phyloP scores from a whole-genome alignment of 2,113 vertebrate genomes.

The Ammodytes marinus region DNA sequence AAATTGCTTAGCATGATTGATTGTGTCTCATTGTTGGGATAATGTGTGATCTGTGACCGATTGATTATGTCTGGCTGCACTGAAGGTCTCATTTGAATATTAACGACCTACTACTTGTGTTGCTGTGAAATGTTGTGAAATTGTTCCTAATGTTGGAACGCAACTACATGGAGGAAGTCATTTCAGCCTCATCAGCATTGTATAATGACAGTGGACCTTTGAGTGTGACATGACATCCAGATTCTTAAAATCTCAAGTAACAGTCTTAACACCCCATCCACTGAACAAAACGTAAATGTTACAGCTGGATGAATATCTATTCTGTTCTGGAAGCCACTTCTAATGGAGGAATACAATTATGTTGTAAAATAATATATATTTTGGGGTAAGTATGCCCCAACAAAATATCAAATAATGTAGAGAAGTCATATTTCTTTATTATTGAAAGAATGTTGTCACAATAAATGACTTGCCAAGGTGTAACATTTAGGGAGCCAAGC shows the following conservation, averaged over 20 bases:
- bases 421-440: background rate
- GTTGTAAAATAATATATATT: background rate
- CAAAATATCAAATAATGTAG: background rate
- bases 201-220: background rate
- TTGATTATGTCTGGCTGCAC: slow-evolving; percentile 50
- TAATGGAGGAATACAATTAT: background rate
- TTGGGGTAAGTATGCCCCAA: background rate
- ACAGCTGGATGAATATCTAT: background rate
- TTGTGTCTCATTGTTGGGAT: slow-evolving; percentile 74
- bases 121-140: slow-evolving; percentile 46
- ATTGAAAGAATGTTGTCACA: background rate
- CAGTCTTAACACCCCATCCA: background rate
- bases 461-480: background rate
- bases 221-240: background rate
- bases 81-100: slow-evolving; percentile 68
- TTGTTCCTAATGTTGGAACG: slow-evolving; percentile 31
- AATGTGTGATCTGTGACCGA: slow-evolving; percentile 73
- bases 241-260: slow-evolving; percentile 1
- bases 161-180: slow-evolving; percentile 12
- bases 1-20: slow-evolving; percentile 76
- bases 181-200: slow-evolving; percentile 7
- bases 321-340: background rate
- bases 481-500: slow-evolving; percentile 8
- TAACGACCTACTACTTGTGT: slow-evolving; percentile 49
- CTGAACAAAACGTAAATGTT: background rate